A percentile compares a stretch with the other conserved stretches of the same genome.
Conservation (phyloP, 2,888 invertebrate genomes). For the Andrena dorsata region DNA sequence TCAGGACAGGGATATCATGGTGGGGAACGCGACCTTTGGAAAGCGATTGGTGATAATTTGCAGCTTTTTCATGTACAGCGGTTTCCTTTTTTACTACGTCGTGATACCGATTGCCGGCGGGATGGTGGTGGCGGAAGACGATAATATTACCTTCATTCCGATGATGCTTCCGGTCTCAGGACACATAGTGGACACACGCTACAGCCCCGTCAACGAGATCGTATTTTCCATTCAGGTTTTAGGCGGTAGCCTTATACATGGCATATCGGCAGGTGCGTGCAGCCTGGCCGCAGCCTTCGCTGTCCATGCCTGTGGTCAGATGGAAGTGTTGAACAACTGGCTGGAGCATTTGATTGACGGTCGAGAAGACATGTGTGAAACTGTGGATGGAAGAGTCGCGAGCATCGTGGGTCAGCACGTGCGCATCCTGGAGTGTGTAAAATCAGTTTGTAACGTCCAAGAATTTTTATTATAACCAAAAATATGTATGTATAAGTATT, state of each 20-base stretch:
- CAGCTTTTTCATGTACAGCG: constrained; percentile 64
- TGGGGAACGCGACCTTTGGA: constrained; percentile 68
- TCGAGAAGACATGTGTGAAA: not conserved
- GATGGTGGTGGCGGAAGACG: constrained; percentile 7
- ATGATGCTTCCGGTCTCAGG: constrained; percentile 69
- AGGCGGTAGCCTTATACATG: constrained; percentile 56
- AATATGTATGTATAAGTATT: not conserved
- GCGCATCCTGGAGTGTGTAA: constrained; percentile 49
- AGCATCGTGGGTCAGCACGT: constrained; percentile 62
- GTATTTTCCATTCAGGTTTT: constrained; percentile 62
- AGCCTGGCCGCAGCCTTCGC: constrained; percentile 68
- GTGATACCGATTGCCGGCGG: constrained; percentile 54
- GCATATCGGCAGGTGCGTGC: constrained; percentile 62
- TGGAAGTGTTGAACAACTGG: constrained; percentile 60
- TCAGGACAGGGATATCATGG: constrained; percentile 72
- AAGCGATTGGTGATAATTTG: constrained; percentile 75
- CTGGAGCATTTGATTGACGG: constrained; percentile 56
- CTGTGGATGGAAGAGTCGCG: constrained; percentile 38
- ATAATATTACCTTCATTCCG: constrained; percentile 70
- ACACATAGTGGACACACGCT: constrained; percentile 58
- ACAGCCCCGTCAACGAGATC: constrained; percentile 67
- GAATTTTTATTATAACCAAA: not conserved
- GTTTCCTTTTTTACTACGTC: constrained; percentile 62
- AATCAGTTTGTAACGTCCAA: too few species aligned
- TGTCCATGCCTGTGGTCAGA: constrained; percentile 71